phyloP scores from a whole-genome alignment of 2,797 vertebrate genomes.

The Sebastes reedi region DNA sequence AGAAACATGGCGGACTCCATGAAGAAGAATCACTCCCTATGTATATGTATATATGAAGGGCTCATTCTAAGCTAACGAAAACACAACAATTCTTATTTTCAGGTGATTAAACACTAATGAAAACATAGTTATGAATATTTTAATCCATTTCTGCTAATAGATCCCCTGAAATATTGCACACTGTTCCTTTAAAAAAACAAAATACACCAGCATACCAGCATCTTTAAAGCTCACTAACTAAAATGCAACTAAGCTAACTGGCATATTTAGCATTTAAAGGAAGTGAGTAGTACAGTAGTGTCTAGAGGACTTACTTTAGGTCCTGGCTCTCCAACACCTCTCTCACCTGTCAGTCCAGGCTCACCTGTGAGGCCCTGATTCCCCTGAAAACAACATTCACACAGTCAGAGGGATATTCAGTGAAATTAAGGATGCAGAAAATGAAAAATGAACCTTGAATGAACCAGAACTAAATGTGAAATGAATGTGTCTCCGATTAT shows the following conservation, averaged over 20 bases:
- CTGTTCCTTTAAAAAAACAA: background rate
- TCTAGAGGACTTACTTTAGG: constrained; percentile 72
- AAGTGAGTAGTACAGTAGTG: background rate
- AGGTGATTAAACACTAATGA: no score
- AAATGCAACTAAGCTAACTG: background rate
- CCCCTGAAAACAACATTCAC: constrained; percentile 76
- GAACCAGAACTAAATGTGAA: background rate
- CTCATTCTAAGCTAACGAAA: no score
- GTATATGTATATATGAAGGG: no score
- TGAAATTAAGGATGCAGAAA: background rate
- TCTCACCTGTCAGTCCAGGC: constrained; percentile 80
- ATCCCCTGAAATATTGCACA: no score
- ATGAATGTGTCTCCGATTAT: background rate
- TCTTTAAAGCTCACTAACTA: background rate
- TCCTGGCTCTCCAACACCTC: constrained; percentile 81
- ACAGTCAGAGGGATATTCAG: background rate
- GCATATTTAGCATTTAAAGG: background rate
- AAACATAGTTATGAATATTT: no score
- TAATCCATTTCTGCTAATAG: no score
- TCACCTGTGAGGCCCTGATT: constrained; percentile 82
- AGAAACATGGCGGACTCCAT: no score
- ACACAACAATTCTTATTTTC: no score
- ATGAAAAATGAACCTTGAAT: background rate
- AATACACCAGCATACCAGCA: background rate
- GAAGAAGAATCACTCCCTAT: no score